Evolutionary conservation across 2,797 vertebrate genomes (phyloP).

Genomic region (Sebastes vulpes): DNA sequence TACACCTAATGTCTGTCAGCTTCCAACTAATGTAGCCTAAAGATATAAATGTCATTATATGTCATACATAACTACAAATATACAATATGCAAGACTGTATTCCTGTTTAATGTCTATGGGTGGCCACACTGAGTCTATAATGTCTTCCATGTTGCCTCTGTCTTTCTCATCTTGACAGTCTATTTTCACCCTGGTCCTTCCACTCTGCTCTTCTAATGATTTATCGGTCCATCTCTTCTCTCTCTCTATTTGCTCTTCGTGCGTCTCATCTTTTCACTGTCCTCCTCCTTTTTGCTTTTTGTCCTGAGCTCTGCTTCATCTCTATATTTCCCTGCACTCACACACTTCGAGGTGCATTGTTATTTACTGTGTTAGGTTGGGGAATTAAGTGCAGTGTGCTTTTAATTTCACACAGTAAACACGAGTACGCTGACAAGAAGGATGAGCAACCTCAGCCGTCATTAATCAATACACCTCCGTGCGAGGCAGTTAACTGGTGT

Average conservation of each 20-base stretch:
- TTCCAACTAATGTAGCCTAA: neutral
- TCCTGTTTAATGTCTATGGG: neutral
- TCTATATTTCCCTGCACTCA: neutral
- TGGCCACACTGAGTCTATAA: neutral
- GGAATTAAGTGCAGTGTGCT: conserved; percentile 4
- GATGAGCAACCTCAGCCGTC: neutral
- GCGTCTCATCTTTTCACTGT: conserved; percentile 15
- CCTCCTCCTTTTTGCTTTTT: neutral
- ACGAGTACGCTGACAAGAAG: neutral
- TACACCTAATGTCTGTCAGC: neutral
- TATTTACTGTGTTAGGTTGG: conserved; percentile 3
- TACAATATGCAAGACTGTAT: neutral
- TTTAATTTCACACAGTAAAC: conserved; percentile 29
- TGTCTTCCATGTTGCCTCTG: conserved; percentile 2
- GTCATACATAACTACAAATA: neutral
- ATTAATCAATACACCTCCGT: conserved; percentile 1
- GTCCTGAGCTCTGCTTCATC: conserved; percentile 9
- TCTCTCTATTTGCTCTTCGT: conserved; percentile 15
- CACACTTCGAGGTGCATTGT: neutral
- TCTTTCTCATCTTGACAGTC: conserved; percentile 14
- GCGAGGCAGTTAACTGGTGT: neutral
- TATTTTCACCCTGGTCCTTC: conserved; percentile 25
- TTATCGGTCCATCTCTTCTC: conserved; percentile 44
- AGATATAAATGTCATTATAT: neutral
- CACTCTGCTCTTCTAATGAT: conserved; percentile 36